A percentile compares a stretch with the other conserved stretches of the same genome.
These are phyloP conservation scores for Heliothis virescens DNA, from an alignment of 1,140 invertebrate species.

Conservation along the genomic window DNA sequence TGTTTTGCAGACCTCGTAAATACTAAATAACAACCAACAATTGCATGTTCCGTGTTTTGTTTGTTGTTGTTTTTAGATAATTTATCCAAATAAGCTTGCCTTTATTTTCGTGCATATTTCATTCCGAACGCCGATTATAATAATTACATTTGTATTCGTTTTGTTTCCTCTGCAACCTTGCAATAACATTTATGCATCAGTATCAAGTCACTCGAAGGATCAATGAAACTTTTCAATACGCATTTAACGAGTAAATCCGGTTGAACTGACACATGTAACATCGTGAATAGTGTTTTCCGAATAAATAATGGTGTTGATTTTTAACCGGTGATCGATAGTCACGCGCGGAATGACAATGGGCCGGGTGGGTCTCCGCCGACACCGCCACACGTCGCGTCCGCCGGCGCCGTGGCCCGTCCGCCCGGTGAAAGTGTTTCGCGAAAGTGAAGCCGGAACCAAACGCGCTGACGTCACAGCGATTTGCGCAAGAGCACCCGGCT, in stretches of 20 bases:
- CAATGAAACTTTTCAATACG: neutral
- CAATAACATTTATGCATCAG: neutral
- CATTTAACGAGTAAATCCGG: neutral
- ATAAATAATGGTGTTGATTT: slow-evolving; percentile 40
- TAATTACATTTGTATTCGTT: neutral
- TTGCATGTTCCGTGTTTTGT: neutral
- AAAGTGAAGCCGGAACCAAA: slow-evolving; percentile 83
- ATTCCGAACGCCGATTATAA: neutral
- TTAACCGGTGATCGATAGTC: slow-evolving; percentile 43
- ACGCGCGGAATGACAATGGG: slow-evolving; percentile 63
- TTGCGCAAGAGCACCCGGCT: slow-evolving; percentile 77
- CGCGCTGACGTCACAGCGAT: slow-evolving; percentile 77
- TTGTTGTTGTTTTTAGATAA: neutral
- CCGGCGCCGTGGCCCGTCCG: slow-evolving; percentile 60
- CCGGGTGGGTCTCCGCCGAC: neutral
- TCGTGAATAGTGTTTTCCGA: slow-evolving; percentile 12
- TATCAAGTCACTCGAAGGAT: slow-evolving; percentile 4
- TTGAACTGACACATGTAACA: slow-evolving; percentile 11
- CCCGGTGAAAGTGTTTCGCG: slow-evolving; percentile 82
- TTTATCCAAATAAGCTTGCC: neutral
- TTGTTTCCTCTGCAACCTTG: neutral
- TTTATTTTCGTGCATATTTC: neutral
- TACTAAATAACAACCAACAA: neutral
- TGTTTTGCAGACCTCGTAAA: neutral
- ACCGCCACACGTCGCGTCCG: slow-evolving; percentile 44